Conservation (phyloP, 1,140 invertebrate species). For the Macrocentrus cingulum region DNA sequence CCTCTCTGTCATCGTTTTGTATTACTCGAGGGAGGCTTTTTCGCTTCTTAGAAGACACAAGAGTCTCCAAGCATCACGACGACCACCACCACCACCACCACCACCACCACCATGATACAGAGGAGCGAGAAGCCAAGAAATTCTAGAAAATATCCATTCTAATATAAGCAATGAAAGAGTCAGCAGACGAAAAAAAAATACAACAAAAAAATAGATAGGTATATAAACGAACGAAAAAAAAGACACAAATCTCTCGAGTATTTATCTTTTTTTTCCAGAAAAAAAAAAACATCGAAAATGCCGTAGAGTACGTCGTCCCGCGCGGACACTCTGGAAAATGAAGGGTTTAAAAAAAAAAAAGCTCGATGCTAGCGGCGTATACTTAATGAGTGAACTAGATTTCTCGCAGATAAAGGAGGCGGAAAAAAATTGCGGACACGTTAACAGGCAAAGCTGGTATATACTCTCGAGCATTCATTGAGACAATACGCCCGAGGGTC, state of each 20-base stretch:
- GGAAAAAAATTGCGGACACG: neutral
- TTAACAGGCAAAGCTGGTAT: constrained; percentile 3
- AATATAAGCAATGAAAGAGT: too few relatives aligned
- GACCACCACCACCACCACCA: too few relatives aligned
- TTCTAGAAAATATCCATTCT: constrained; percentile 6
- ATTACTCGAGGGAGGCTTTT: constrained; percentile 19
- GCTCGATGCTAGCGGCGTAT: too few relatives aligned
- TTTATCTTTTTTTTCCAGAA: too few relatives aligned
- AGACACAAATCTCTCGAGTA: too few relatives aligned
- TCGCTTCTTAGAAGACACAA: constrained; percentile 19
- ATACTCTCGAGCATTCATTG: constrained; percentile 2
- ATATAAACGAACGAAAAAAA: neutral
- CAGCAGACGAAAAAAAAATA: neutral
- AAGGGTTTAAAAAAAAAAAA: too few relatives aligned
- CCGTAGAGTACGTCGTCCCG: too few relatives aligned
- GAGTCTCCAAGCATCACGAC: constrained; percentile 9
- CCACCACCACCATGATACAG: too few relatives aligned
- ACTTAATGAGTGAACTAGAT: too few relatives aligned
- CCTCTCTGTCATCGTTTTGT: constrained; percentile 22
- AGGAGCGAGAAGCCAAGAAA: too few relatives aligned
- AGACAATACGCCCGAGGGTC: constrained; percentile 13
- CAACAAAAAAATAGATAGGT: constrained; percentile 1
- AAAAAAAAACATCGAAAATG: too few relatives aligned
- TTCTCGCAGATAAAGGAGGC: neutral
- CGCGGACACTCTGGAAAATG: too few relatives aligned